Evolutionary conservation across 2,888 invertebrate species (phyloP).

Genomic region (Tetramorium bicarinatum): DNA sequence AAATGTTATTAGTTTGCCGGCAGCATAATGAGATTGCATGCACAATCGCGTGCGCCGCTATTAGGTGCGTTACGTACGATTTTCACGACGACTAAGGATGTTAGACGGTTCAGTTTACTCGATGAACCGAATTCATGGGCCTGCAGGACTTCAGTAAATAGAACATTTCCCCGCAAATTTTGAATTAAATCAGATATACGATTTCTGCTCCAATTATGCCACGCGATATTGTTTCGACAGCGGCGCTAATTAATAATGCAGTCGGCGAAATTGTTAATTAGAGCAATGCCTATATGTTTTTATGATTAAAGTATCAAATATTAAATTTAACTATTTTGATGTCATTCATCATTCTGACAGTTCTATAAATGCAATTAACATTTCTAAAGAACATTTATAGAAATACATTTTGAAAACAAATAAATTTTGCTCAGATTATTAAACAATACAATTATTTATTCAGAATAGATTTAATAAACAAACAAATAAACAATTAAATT

Average conservation of each 20-base stretch:
- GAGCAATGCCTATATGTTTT: neutral
- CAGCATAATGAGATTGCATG: constrained; percentile 61
- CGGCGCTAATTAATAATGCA: constrained; percentile 10
- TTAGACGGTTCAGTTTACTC: constrained; percentile 27
- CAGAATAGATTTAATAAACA: neutral
- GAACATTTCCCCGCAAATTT: neutral
- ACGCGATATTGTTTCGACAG: constrained; percentile 20
- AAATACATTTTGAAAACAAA: neutral
- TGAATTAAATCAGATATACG: constrained; percentile 15
- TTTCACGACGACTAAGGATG: constrained; percentile 49
- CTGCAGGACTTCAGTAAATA: constrained; percentile 8
- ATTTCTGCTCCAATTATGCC: neutral
- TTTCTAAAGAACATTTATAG: neutral
- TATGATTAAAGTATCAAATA: neutral
- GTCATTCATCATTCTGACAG: neutral
- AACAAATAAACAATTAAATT: constrained; percentile 9
- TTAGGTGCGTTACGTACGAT: constrained; percentile 54
- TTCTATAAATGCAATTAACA: neutral
- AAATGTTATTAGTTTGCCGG: constrained; percentile 62
- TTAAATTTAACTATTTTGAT: constrained; percentile 2
- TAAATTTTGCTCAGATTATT: neutral
- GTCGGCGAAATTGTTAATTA: constrained; percentile 9
- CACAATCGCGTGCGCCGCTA: constrained; percentile 37
- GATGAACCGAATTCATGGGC: constrained; percentile 35
- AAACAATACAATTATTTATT: neutral